Percentiles rank a stretch among this genome's conserved stretches.
Evolutionary conservation across 2,888 invertebrate genomes (phyloP).

Genomic region (Cosmia pyralina): DNA sequence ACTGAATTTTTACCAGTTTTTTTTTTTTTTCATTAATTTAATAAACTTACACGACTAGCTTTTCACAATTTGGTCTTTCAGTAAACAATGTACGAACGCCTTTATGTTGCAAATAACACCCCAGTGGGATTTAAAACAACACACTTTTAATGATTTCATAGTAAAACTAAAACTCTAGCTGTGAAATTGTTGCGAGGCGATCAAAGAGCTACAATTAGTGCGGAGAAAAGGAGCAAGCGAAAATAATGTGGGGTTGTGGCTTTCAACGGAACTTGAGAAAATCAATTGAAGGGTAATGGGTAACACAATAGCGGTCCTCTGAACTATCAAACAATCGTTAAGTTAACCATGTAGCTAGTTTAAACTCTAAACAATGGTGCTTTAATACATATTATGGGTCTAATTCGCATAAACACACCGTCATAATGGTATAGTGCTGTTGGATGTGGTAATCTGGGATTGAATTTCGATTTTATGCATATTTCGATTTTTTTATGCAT

Average conservation of each 20-base stretch:
- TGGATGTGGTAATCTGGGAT: background rate
- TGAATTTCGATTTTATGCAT: too few species aligned
- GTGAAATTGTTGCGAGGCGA: constrained; percentile 23
- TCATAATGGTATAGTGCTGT: background rate
- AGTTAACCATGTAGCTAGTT: constrained; percentile 24
- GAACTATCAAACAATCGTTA: constrained; percentile 47
- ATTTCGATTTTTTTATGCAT: too few species aligned
- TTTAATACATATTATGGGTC: background rate
- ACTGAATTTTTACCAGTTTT: background rate
- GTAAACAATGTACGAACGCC: background rate
- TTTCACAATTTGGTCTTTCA: background rate
- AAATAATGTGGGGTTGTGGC: constrained; percentile 41
- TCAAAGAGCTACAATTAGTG: constrained; percentile 48
- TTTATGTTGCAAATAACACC: background rate
- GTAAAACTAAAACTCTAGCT: background rate
- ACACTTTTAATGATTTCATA: constrained; percentile 27
- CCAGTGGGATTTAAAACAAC: constrained; percentile 5
- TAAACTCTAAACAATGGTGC: constrained; percentile 17
- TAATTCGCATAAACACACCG: constrained; percentile 13
- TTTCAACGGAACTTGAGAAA: constrained; percentile 45
- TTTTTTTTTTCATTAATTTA: background rate
- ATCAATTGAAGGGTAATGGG: constrained; percentile 50
- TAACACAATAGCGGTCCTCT: constrained; percentile 36
- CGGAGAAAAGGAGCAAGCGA: constrained; percentile 36
- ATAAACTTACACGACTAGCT: too few species aligned